Conservation (phyloP, 1,140 invertebrate species). For the Heliothis subflexa region DNA sequence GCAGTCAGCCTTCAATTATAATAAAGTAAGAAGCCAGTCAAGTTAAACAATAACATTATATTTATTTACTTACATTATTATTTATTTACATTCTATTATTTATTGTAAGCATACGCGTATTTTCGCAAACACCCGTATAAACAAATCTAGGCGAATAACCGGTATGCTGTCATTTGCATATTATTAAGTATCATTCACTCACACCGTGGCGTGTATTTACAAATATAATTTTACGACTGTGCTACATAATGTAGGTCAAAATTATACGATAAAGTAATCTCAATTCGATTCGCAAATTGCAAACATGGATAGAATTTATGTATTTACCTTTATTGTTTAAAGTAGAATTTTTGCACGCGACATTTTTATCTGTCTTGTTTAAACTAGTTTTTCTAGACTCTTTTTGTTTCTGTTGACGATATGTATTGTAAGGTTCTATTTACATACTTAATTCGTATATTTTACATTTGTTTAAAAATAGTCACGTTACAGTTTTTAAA, state of each 20-base stretch:
- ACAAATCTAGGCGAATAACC: not conserved
- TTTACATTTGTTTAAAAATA: not conserved
- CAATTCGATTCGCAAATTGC: slow-evolving; percentile 14
- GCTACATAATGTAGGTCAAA: slow-evolving; percentile 16
- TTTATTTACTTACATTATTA: not conserved
- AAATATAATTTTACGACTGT: slow-evolving; percentile 26
- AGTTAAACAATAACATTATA: not conserved
- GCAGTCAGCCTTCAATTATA: no score
- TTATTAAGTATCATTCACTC: not conserved
- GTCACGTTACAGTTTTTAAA: no score
- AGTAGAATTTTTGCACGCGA: not conserved
- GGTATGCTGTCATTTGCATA: slow-evolving; percentile 9
- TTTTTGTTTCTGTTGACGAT: not conserved
- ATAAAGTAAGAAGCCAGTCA: no score
- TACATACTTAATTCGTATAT: not conserved
- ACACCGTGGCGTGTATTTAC: slow-evolving; percentile 13
- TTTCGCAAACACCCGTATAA: not conserved
- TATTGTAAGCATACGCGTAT: not conserved
- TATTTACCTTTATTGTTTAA: not conserved
- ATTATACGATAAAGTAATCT: slow-evolving; percentile 18
- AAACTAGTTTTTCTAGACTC: not conserved
- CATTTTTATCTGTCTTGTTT: not conserved
- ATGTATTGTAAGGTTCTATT: no score
- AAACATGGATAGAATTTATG: not conserved
- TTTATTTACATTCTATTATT: not conserved